These are phyloP conservation scores for Nebria brevicollis DNA, from an alignment of 2,888 invertebrate genomes.

Conservation along the genomic window DNA sequence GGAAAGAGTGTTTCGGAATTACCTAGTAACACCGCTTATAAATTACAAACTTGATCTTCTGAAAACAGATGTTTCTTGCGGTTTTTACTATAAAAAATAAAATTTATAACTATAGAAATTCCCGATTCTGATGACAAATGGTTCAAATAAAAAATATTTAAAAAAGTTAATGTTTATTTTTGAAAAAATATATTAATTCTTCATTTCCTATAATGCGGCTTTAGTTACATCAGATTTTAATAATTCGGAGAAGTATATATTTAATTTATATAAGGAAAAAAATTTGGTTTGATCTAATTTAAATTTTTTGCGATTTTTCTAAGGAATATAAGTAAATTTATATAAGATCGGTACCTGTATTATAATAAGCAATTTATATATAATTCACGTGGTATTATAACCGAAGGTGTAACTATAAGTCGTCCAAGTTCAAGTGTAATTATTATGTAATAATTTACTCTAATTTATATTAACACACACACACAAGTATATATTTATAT, in stretches of 20 bases:
- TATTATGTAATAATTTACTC: constrained; percentile 19
- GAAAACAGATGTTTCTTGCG: background rate
- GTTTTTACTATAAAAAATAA: background rate
- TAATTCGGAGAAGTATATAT: no score
- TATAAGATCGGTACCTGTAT: background rate
- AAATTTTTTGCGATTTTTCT: no score
- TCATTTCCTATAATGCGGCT: no score
- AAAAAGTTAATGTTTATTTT: background rate
- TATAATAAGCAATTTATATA: background rate
- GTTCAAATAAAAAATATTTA: background rate
- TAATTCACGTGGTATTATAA: constrained; percentile 14
- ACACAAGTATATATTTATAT: background rate
- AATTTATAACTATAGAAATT: background rate
- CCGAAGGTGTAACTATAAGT: constrained; percentile 23
- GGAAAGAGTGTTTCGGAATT: background rate
- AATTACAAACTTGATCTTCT: background rate
- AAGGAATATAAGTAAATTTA: background rate
- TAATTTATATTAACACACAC: background rate
- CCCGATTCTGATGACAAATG: background rate
- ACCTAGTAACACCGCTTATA: background rate
- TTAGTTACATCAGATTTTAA: no score
- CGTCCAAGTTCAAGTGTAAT: constrained; percentile 40
- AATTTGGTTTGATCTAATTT: no score
- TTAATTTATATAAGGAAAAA: no score
- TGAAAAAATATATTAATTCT: no score